Conservation (phyloP, 1,140 invertebrate genomes). For the Zaprionus camerounensis region DNA sequence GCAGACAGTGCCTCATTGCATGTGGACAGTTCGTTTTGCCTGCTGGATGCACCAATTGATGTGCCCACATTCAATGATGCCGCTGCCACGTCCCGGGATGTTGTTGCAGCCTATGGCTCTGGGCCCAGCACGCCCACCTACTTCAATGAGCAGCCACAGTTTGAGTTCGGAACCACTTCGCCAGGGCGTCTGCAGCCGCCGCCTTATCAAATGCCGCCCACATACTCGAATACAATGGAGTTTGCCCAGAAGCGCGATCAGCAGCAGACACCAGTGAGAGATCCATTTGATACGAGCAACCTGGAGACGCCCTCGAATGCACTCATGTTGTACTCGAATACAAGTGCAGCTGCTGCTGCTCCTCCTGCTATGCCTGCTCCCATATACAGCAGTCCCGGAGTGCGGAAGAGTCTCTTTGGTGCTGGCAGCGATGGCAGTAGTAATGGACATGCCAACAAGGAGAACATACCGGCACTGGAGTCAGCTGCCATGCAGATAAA, state of each 20-base stretch:
- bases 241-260: conserved; percentile 62
- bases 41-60: conserved; percentile 92
- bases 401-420: conserved; percentile 65
- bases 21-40: conserved; percentile 85
- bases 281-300: conserved; percentile 88
- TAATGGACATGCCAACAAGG: conserved; percentile 64
- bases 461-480: conserved; percentile 75
- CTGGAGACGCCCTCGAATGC: conserved; percentile 34
- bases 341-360: neutral
- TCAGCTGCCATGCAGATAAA: conserved; percentile 67
- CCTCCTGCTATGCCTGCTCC: neutral
- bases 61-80: conserved; percentile 84
- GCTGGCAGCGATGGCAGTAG: conserved; percentile 14
- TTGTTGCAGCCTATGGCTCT: neutral
- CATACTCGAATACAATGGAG: conserved; percentile 84
- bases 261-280: conserved; percentile 54
- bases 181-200: conserved; percentile 81
- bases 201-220: conserved; percentile 85
- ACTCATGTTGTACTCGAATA: conserved; percentile 64
- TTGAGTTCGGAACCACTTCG: conserved; percentile 53
- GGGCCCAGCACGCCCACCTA: conserved; percentile 62
- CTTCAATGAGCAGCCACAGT: conserved; percentile 58
- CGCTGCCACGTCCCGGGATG: neutral
- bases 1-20: conserved; percentile 68
- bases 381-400: conserved; percentile 60